Base-by-base conservation (phyloP, 2,888 invertebrate species). In the Brachypalpus laphriformis region DNA sequence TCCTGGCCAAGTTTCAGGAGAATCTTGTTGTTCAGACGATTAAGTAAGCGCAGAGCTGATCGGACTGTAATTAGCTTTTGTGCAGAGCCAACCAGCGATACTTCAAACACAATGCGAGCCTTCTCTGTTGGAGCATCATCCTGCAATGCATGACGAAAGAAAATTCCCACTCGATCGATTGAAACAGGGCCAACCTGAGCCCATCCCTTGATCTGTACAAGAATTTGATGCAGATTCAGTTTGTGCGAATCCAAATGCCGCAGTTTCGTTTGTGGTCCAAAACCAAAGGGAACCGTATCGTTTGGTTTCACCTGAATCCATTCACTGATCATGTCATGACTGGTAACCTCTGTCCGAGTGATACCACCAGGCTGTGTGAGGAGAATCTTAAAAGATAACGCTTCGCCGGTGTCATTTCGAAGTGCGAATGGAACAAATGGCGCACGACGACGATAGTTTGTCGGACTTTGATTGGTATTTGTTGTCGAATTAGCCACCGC, bases 371-470 rank as follows among this genome's bases (percentile, higher is more conserved):
- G 93, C 16, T 95, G 94, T 0, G 95, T 94, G 54, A 96, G 95
- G 59, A 96, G 94, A 0, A 98, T 98, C 82, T 96, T 96, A 92
- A 98, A 99, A 93, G 95, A 95, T 18, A 99, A 93, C 14, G 94
- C 93, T 70, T 96, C 96, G 0, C 99, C 99, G 0, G 98, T 98
- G 87, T 97, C 95, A 92, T 99, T 99, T 89, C 95, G 95, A 81
- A 99, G 93, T 8, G 97, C 96, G 93, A 97, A 99, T 0, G 99
- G 99, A 83, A 99, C 95, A 92, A 99, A 99, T 3, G 99, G 98
- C 22, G 96, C 95, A 66, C 98, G 93, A 14, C 96, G 93, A 65
- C 96, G 93, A 90, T 95, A 95, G 0, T 94, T 88, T 0, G 88
- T 89, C 0, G 89, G 83, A 31, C 87, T 87, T 1, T 87, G 82